phyloP scores from a whole-genome alignment of 2,888 invertebrate species.

The Synergus itoensis region DNA sequence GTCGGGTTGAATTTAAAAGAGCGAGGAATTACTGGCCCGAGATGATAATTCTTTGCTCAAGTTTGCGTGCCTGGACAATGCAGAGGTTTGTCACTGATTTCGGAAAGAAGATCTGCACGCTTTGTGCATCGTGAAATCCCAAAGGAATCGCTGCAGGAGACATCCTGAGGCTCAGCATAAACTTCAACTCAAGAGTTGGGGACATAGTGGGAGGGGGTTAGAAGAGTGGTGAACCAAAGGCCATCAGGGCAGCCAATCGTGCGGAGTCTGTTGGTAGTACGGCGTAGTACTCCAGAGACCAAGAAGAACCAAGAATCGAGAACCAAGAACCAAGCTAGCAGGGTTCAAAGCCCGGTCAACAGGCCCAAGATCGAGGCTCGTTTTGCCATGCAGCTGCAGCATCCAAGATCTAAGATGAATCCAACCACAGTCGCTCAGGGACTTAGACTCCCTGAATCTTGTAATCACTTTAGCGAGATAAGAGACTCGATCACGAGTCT shows the following conservation, averaged over 20 bases:
- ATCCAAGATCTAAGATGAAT: not conserved
- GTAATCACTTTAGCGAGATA: conserved; percentile 34
- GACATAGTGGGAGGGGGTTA: not conserved
- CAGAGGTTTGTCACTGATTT: conserved; percentile 20
- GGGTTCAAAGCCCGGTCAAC: conserved; percentile 73
- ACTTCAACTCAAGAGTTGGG: conserved; percentile 22
- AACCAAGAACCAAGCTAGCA: conserved; percentile 46
- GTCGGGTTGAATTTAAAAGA: not conserved
- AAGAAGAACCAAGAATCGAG: conserved; percentile 47
- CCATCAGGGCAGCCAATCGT: conserved; percentile 35
- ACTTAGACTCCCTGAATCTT: conserved; percentile 4
- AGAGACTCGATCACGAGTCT: conserved; percentile 1
- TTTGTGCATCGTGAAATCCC: conserved; percentile 2
- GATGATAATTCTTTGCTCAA: not conserved
- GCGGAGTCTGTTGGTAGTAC: conserved; percentile 59
- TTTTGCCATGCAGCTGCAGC: conserved; percentile 28
- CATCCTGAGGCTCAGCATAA: conserved; percentile 26
- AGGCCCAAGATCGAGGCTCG: conserved; percentile 6
- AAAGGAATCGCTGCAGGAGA: conserved; percentile 34
- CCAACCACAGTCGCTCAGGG: not conserved
- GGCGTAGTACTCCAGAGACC: conserved; percentile 67
- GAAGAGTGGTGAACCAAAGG: conserved; percentile 27
- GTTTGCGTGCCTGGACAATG: not conserved
- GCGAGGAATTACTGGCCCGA: not conserved
- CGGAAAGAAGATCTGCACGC: not conserved